Percentiles rank a stretch among this genome's conserved stretches.
Conservation (phyloP, 2,113 vertebrate genomes). For the Leiothrix lutea region DNA sequence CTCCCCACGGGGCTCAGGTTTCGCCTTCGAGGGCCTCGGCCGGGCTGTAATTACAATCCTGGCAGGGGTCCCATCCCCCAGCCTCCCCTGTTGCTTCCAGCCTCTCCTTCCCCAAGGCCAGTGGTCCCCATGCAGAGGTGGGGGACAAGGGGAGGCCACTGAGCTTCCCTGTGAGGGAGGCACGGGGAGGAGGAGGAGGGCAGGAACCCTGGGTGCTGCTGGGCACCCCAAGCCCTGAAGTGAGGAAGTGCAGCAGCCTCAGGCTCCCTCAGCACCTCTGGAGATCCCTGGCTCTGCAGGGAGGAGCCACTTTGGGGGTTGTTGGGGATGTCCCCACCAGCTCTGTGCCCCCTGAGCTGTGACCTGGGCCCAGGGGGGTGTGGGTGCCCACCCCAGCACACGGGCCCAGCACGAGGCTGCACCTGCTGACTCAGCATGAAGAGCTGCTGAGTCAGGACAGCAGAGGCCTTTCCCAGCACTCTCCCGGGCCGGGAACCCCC, state of each 20-base stretch:
- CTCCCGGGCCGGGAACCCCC: neutral
- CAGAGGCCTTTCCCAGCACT: neutral
- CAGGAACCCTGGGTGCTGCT: neutral
- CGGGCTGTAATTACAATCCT: neutral
- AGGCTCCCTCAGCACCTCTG: fast-evolving
- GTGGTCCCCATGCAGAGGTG: fast-evolving
- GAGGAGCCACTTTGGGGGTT: neutral
- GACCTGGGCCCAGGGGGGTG: fast-evolving
- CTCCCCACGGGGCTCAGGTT: constrained; percentile 8
- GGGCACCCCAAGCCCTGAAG: neutral
- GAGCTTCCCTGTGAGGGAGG: neutral
- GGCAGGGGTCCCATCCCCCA: neutral
- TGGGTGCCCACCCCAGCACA: neutral
- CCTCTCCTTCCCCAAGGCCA: neutral
- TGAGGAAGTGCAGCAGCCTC: fast-evolving
- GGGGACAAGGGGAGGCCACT: neutral
- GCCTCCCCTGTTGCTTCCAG: neutral
- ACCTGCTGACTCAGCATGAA: neutral
- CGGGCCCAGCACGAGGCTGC: fast-evolving
- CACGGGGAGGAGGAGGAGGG: neutral
- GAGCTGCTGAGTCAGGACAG: neutral
- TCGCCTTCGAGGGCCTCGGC: fast-evolving
- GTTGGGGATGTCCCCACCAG: neutral
- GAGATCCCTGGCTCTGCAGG: neutral
- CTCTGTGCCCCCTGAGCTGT: neutral